Evolutionary conservation across 2,113 vertebrate genomes (phyloP).

Genomic region (Channa argus): DNA sequence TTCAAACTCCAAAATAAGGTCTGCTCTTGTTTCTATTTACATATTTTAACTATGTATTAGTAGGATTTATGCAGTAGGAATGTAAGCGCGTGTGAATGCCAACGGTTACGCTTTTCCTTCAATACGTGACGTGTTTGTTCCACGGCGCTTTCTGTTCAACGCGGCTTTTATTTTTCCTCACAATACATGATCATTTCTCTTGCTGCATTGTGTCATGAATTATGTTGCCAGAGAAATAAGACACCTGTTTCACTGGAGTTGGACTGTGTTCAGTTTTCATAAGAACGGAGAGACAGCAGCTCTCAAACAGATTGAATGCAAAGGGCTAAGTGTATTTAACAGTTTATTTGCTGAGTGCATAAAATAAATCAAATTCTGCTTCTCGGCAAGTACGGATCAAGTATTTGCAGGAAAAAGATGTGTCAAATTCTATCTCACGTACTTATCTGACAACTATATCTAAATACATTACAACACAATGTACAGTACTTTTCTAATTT

Average conservation of each 20-base stretch:
- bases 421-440: neutral
- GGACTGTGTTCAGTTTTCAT: slow-evolving; percentile 54
- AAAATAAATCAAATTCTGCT: slow-evolving; percentile 65
- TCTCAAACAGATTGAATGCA: slow-evolving; percentile 76
- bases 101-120: neutral
- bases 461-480: slow-evolving; percentile 8
- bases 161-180: neutral
- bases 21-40: too few species aligned
- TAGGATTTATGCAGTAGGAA: too few species aligned
- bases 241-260: slow-evolving; percentile 64
- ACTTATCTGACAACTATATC: slow-evolving; percentile 3
- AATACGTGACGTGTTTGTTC: neutral
- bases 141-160: neutral
- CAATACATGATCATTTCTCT: slow-evolving; percentile 4
- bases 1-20: too few species aligned
- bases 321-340: slow-evolving; percentile 69
- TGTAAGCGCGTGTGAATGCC: too few species aligned
- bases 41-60: too few species aligned
- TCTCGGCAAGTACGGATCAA: slow-evolving; percentile 20
- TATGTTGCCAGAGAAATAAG: slow-evolving; percentile 52
- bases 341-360: slow-evolving; percentile 70
- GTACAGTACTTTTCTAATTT: neutral
- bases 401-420: slow-evolving; percentile 47
- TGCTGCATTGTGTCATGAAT: slow-evolving; percentile 24
- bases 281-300: slow-evolving; percentile 53